Evolutionary conservation across 1,140 invertebrate genomes (phyloP), one percentile per base, ranked within the genome.

Genomic region (Drosophila rufa): DNA sequence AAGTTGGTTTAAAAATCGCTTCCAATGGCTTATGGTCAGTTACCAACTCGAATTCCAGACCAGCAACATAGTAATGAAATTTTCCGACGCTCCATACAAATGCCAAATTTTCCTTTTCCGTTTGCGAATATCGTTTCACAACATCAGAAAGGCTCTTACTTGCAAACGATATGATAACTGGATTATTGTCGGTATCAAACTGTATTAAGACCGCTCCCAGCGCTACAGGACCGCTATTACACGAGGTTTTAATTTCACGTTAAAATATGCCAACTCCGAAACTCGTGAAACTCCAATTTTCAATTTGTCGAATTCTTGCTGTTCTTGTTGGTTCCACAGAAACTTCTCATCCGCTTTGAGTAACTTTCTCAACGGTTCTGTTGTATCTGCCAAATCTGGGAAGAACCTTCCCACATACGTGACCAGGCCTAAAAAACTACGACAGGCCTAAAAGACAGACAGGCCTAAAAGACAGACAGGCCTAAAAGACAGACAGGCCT

Each of bases 111-210:
- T 65, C 61, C 42, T 65, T 40, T 40, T 40, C 38, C 14, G 38
- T 40, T 40, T 11, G 38, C 11, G 12, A 12, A 38, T 19, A 19
- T 19, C 19, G 19, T 19, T 19, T 19, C 19, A 1, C 19, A 19
- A 19, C 19, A 19, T 47, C 30, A 46, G 25, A 46, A 46, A 47
- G 57, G 30, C 57, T 59, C 33, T 55, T 55, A 55, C 30, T 40
- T 38, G 51, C 51, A 55, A 55, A 40, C 30, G 19, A 19, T 19
- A 19, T 19, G 19, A 19, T 19, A 19, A 19, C 25, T 22, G 46
- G 46, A 19, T 47, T 47, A 47, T 47, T 19, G 9, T 47, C 22
- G 1, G 22, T 27, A 1, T 14, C 22, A 9, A 48, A 12, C 46
- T 48, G 51, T 14, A 53, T 33, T 33, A 36, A 53, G 9, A 36